Conservation (phyloP, 1,140 invertebrate species). For the Lethrus apterus region DNA sequence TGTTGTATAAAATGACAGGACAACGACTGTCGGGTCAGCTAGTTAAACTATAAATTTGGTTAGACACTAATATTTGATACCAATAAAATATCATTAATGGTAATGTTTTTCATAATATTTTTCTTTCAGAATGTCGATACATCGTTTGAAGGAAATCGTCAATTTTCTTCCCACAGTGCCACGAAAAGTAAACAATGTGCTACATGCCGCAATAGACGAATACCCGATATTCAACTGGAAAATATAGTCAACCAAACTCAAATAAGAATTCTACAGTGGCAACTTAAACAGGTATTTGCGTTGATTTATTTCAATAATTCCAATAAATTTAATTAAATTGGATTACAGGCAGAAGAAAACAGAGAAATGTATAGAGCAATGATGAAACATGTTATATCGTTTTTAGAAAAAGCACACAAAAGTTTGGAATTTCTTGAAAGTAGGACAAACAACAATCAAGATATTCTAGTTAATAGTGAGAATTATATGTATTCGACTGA, state of each 20-base stretch:
- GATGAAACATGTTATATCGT: constrained; percentile 68
- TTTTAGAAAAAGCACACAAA: constrained; percentile 62
- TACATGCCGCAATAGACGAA: constrained; percentile 20
- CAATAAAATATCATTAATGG: neutral
- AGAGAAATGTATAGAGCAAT: constrained; percentile 71
- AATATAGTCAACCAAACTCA: constrained; percentile 63
- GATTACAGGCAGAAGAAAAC: constrained; percentile 61
- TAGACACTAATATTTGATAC: neutral
- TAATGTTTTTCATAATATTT: constrained; percentile 2
- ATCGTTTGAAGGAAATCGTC: constrained; percentile 45
- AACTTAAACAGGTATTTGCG: constrained; percentile 64
- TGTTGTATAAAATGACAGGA: too few species aligned
- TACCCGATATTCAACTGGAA: constrained; percentile 44
- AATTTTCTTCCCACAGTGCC: constrained; percentile 39
- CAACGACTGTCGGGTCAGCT: too few species aligned
- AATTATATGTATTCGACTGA: constrained; percentile 42
- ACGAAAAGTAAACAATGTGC: constrained; percentile 26
- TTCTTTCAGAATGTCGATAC: constrained; percentile 15
- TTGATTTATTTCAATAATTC: neutral
- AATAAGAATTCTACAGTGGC: constrained; percentile 71
- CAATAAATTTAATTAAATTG: constrained; percentile 7
- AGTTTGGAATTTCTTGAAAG: constrained; percentile 48
- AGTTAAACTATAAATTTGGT: too few species aligned
- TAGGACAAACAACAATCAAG: constrained; percentile 29
- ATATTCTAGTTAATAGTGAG: constrained; percentile 44